Percentiles rank a stretch among this genome's conserved stretches.
Conservation (phyloP, 2,113 vertebrate species). For the Onychostoma macrolepis region DNA sequence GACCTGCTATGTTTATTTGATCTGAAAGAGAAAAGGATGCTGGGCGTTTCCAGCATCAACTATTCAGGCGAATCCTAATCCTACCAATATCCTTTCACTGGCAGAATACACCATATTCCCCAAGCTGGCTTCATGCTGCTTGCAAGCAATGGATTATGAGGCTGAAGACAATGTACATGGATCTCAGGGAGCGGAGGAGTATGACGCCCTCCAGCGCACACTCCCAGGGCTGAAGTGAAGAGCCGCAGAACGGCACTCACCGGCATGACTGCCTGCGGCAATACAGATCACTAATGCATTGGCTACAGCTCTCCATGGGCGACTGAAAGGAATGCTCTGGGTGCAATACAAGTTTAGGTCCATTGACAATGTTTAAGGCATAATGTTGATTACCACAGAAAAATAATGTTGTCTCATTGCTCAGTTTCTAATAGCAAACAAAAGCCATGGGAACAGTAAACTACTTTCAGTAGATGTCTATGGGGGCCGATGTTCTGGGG, state of each 20-base stretch:
- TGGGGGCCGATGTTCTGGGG: background rate
- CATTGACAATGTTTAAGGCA: background rate
- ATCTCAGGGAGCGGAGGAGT: slow-evolving; percentile 21
- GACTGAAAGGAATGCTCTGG: slow-evolving; percentile 39
- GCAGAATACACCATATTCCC: slow-evolving; percentile 46
- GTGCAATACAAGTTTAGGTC: slow-evolving; percentile 36
- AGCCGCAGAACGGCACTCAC: slow-evolving; percentile 34
- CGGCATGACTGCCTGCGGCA: slow-evolving; percentile 30
- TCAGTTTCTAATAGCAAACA: background rate
- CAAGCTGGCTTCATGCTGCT: slow-evolving; percentile 27
- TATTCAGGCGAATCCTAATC: slow-evolving; percentile 31
- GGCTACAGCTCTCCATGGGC: slow-evolving; percentile 21
- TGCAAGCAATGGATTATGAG: slow-evolving; percentile 47
- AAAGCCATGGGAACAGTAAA: background rate
- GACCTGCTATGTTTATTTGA: slow-evolving; percentile 31
- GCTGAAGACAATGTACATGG: slow-evolving; percentile 42
- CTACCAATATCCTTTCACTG: slow-evolving; percentile 28
- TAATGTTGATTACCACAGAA: background rate
- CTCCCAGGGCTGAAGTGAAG: slow-evolving; percentile 36
- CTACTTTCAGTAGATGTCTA: background rate
- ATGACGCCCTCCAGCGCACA: slow-evolving; percentile 25
- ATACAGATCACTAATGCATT: slow-evolving; percentile 49
- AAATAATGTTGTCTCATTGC: background rate
- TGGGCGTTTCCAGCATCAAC: slow-evolving; percentile 33
- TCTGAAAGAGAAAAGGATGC: slow-evolving; percentile 28